Conservation (phyloP, 2,113 vertebrate genomes). For the Stigmatopora nigra region DNA sequence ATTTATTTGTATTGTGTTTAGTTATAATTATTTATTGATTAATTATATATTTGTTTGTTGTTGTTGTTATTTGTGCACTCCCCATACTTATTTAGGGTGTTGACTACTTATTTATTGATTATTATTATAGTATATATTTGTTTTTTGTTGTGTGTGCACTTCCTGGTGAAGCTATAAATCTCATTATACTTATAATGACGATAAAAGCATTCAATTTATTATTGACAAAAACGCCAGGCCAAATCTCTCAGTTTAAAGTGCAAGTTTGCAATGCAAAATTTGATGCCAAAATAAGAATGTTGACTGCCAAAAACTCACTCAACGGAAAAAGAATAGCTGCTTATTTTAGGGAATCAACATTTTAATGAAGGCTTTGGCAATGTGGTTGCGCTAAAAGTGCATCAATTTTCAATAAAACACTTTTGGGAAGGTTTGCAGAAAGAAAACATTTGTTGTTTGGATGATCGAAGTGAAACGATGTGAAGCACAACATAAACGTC, state of each 20-base stretch:
- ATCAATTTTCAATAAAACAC: constrained; percentile 39
- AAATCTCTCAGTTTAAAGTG: constrained; percentile 5
- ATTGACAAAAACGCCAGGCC: not conserved
- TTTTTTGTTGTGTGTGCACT: too few species aligned
- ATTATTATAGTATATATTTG: too few species aligned
- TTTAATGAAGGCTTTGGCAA: constrained; percentile 41
- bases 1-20: too few species aligned
- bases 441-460: constrained; percentile 21
- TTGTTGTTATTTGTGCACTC: too few species aligned
- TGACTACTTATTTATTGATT: too few species aligned
- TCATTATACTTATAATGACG: too few species aligned
- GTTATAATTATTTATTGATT: too few species aligned
- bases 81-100: too few species aligned
- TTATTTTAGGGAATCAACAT: constrained; percentile 41
- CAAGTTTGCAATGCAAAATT: constrained; percentile 4
- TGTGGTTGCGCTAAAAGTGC: constrained; percentile 3
- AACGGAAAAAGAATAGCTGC: constrained; percentile 31
- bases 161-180: too few species aligned
- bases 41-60: too few species aligned
- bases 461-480: constrained; percentile 19
- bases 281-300: constrained; percentile 17
- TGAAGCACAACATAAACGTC: constrained; percentile 8
- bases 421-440: constrained; percentile 28
- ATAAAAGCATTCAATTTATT: not conserved
- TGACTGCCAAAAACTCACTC: constrained; percentile 26